Percentiles rank a stretch among this genome's conserved stretches.
These are phyloP conservation scores for Mythimna loreyi DNA, from an alignment of 2,888 invertebrate species.

Conservation along the genomic window DNA sequence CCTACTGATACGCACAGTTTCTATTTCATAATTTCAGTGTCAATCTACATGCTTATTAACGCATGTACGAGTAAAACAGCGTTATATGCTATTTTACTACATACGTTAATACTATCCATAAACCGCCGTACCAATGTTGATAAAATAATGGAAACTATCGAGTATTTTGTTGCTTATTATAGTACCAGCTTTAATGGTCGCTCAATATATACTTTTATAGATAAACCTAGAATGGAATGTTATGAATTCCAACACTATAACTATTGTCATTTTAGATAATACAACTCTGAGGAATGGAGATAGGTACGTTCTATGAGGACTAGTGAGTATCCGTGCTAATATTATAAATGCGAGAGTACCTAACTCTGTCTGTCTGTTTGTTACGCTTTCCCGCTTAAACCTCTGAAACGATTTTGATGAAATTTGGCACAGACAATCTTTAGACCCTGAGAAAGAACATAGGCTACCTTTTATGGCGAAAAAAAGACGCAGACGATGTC, in stretches of 20 bases:
- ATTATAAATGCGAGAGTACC: too few relatives aligned
- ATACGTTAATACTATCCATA: background rate
- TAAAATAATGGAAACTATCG: background rate
- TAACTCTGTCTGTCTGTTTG: too few relatives aligned
- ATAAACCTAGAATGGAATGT: background rate
- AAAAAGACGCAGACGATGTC: too few relatives aligned
- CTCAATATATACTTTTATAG: background rate
- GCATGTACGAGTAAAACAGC: background rate
- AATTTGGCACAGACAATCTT: too few relatives aligned
- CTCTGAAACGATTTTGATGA: too few relatives aligned
- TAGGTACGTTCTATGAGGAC: background rate
- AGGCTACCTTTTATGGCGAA: too few relatives aligned
- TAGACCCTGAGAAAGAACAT: too few relatives aligned
- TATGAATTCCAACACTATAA: too few relatives aligned
- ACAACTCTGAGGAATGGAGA: slow-evolving; percentile 7
- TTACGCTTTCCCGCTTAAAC: too few relatives aligned
- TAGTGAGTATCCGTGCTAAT: too few relatives aligned
- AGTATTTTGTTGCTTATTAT: slow-evolving; percentile 3
- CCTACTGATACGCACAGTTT: background rate
- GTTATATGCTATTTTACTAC: slow-evolving; percentile 3
- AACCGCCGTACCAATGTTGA: slow-evolving; percentile 1
- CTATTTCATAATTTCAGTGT: background rate
- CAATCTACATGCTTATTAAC: slow-evolving; percentile 16
- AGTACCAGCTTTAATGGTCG: background rate
- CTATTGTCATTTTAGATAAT: slow-evolving; percentile 1